phyloP scores from a whole-genome alignment of 2,113 vertebrate species.

The Pseudolaguvia tuberculata region DNA sequence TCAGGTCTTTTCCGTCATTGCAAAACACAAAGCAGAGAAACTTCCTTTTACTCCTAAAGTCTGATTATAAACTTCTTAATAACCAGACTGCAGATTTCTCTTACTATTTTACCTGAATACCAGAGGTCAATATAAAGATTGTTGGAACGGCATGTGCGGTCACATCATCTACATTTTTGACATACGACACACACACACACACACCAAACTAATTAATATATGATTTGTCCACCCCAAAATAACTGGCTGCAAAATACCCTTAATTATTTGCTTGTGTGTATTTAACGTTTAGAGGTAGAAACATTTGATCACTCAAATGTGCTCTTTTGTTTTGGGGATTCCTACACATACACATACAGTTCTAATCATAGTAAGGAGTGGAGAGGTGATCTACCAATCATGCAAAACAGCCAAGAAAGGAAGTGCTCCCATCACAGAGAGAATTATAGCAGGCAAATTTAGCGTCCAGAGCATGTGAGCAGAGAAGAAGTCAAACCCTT shows the following conservation, averaged over 20 bases:
- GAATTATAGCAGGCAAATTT: constrained; percentile 38
- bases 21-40: not conserved
- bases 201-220: not conserved
- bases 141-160: not conserved
- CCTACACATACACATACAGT: constrained; percentile 1
- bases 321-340: not conserved
- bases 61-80: too few species aligned
- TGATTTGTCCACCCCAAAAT: constrained; percentile 14
- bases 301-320: too few species aligned
- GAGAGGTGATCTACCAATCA: constrained; percentile 44
- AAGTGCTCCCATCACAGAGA: constrained; percentile 43
- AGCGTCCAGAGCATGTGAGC: constrained; percentile 45
- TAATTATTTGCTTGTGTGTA: not conserved
- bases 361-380: constrained; percentile 32
- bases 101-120: too few species aligned
- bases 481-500: constrained; percentile 29
- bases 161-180: not conserved
- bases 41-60: not conserved
- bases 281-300: not conserved
- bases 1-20: not conserved
- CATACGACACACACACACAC: not conserved
- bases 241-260: not conserved
- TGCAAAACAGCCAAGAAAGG: constrained; percentile 46
- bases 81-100: too few species aligned
- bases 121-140: too few species aligned